Percentiles rank a stretch among this genome's conserved stretches.
Conservation (phyloP, 2,113 vertebrate species). For the Cavia porcellus region DNA sequence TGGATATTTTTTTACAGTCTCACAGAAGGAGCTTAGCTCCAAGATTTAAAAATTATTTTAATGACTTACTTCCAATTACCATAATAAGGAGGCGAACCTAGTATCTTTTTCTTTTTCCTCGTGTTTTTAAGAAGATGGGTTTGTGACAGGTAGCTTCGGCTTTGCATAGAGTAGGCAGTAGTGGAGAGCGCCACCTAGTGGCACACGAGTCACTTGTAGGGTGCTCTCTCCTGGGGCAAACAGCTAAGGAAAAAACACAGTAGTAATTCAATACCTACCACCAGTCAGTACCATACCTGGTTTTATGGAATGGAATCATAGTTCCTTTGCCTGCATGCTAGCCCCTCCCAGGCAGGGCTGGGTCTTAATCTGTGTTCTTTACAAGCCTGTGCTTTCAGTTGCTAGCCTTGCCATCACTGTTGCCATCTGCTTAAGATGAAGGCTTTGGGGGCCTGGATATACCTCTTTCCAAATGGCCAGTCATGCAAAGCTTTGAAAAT, state of each 20-base stretch:
- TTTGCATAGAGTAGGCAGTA: neutral
- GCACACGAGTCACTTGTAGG: neutral
- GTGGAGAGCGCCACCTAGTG: conserved; percentile 65
- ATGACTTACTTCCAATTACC: neutral
- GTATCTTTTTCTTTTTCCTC: conserved; percentile 9
- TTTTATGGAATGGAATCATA: neutral
- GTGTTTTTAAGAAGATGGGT: neutral
- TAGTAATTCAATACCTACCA: neutral
- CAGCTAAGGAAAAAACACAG: neutral
- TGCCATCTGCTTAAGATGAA: conserved; percentile 77
- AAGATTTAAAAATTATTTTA: conserved; percentile 36
- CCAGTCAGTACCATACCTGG: neutral
- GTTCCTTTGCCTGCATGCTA: neutral
- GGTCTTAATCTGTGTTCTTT: conserved; percentile 32
- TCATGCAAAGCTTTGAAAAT: conserved; percentile 75
- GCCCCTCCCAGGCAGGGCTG: neutral
- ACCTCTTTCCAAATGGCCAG: conserved; percentile 75
- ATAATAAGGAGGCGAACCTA: neutral
- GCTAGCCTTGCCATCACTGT: neutral
- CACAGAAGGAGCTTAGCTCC: neutral
- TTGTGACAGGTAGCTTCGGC: conserved; percentile 22
- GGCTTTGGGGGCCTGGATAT: conserved; percentile 47
- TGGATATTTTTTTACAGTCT: neutral
- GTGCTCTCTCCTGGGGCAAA: neutral
- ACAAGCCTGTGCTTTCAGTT: conserved; percentile 26